phyloP scores from a whole-genome alignment of 2,113 vertebrate genomes.

The Oenanthe melanoleuca region DNA sequence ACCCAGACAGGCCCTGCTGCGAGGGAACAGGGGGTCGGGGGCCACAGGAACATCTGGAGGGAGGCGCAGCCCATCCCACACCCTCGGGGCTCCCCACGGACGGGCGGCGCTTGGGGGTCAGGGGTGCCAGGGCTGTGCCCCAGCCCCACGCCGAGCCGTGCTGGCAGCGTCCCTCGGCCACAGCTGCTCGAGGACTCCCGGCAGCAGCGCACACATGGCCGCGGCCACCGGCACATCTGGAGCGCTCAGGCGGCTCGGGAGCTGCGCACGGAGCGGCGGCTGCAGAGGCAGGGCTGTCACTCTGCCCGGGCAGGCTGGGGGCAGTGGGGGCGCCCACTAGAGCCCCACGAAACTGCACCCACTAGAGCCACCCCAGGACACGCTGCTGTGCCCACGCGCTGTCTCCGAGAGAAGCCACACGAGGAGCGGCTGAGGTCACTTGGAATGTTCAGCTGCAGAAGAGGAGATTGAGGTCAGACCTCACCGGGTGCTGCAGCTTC shows the following conservation, averaged over 20 bases:
- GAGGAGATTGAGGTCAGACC: not conserved
- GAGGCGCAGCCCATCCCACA: not conserved
- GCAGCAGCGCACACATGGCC: not conserved
- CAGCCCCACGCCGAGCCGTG: not conserved
- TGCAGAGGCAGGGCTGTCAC: not conserved
- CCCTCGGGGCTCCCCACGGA: not conserved
- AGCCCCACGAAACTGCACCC: not conserved
- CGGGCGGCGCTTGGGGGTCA: not conserved
- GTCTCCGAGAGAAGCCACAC: not conserved
- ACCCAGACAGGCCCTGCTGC: constrained; percentile 40
- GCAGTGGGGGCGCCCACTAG: rapidly evolving
- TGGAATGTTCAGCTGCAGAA: not conserved
- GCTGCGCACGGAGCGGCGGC: rapidly evolving
- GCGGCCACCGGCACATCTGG: not conserved
- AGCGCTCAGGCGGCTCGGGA: not conserved
- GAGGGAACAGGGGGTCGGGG: constrained; percentile 38
- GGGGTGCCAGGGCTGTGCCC: not conserved
- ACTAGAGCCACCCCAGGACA: not conserved
- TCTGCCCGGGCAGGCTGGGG: not conserved
- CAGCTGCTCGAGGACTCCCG: not conserved
- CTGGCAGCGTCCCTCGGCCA: not conserved
- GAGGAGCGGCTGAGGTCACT: not conserved
- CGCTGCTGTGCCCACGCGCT: not conserved
- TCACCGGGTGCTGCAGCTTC: not conserved
- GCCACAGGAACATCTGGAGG: constrained; percentile 31